A percentile compares a stretch with the other conserved stretches of the same genome.
Conservation (phyloP, 2,797 vertebrate species). For the Eospalax fontanierii region DNA sequence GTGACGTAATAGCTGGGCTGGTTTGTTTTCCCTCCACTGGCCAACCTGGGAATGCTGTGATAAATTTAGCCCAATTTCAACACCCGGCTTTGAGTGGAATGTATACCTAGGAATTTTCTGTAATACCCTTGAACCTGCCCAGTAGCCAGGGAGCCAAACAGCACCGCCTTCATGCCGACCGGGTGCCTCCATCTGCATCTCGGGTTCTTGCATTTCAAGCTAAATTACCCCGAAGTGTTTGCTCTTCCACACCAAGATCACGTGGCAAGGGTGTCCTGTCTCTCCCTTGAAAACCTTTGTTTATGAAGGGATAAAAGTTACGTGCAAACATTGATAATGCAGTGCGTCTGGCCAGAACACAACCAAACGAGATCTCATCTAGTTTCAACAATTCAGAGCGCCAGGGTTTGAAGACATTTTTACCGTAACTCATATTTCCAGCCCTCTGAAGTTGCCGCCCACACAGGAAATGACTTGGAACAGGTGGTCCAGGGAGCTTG, state of each 20-base stretch:
- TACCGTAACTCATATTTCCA: conserved; percentile 74
- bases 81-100: neutral
- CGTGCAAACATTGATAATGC: conserved; percentile 63
- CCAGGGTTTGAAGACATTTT: conserved; percentile 79
- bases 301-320: conserved; percentile 39
- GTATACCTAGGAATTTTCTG: neutral
- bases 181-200: neutral
- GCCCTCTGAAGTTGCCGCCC: conserved; percentile 83
- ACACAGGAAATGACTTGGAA: conserved; percentile 87
- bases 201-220: neutral
- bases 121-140: neutral
- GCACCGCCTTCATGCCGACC: accelerated
- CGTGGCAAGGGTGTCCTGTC: neutral
- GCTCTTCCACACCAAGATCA: neutral
- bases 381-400: conserved; percentile 33
- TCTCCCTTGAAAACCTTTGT: conserved; percentile 46
- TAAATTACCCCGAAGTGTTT: neutral
- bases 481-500: conserved; percentile 88
- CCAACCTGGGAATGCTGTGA: conserved; percentile 50
- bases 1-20: conserved; percentile 52
- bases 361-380: conserved; percentile 48
- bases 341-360: conserved; percentile 55
- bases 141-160: neutral
- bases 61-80: conserved; percentile 31
- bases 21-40: neutral